Percentiles rank a stretch among this genome's conserved stretches.
These are phyloP conservation scores for Ophthalmolycus amberensis DNA, from an alignment of 2,113 vertebrate genomes.

Conservation along the genomic window DNA sequence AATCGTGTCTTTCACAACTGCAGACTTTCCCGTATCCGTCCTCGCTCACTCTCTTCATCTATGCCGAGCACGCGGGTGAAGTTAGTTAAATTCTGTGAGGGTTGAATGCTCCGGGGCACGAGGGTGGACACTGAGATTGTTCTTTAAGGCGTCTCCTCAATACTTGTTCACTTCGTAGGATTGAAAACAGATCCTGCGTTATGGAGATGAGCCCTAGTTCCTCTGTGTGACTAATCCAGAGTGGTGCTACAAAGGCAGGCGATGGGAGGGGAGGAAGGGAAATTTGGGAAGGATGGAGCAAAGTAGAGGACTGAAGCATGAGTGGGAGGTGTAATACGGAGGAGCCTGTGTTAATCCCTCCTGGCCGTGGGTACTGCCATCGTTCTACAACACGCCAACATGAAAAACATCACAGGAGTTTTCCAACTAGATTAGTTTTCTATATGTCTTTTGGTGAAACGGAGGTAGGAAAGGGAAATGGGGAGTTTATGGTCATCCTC, in stretches of 20 bases:
- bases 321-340: slow-evolving; percentile 75
- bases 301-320: slow-evolving; percentile 65
- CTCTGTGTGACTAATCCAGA: slow-evolving; percentile 76
- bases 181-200: slow-evolving; percentile 76
- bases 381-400: slow-evolving; percentile 34
- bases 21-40: neutral
- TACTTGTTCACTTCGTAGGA: slow-evolving; percentile 70
- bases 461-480: neutral
- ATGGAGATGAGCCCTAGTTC: slow-evolving; percentile 82
- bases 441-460: neutral
- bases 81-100: neutral
- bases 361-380: slow-evolving; percentile 45
- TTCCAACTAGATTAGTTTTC: neutral
- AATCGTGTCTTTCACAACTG: neutral
- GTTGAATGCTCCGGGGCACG: neutral
- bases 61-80: slow-evolving; percentile 6
- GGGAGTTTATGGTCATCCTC: neutral
- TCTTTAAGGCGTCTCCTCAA: slow-evolving; percentile 52
- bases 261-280: slow-evolving; percentile 30
- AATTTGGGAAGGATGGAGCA: slow-evolving; percentile 57
- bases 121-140: slow-evolving; percentile 17
- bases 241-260: slow-evolving; percentile 45
- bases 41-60: neutral
- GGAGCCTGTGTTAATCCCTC: slow-evolving; percentile 66
- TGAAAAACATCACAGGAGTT: slow-evolving; percentile 7